Conservation (phyloP, 2,113 vertebrate genomes). For the Dromiciops gliroides region DNA sequence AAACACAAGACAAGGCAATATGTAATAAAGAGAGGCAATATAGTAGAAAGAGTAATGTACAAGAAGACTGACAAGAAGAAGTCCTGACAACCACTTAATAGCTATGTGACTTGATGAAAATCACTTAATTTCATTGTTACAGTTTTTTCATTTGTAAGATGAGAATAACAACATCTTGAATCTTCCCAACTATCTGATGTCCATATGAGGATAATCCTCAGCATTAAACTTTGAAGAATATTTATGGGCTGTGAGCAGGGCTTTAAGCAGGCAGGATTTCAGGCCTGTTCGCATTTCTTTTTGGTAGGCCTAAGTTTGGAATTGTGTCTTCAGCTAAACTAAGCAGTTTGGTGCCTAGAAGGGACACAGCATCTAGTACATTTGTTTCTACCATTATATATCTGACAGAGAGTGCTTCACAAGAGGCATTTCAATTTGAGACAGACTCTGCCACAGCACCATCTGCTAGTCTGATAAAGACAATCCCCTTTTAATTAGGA, state of each 20-base stretch:
- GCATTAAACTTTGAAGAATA: background rate
- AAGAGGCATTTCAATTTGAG: slow-evolving; percentile 7
- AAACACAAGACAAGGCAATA: background rate
- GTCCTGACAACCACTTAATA: background rate
- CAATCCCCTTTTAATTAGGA: slow-evolving; percentile 60
- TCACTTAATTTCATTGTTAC: background rate
- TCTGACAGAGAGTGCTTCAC: slow-evolving; percentile 24
- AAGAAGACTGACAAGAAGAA: background rate
- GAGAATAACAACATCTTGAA: background rate
- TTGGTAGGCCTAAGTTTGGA: background rate
- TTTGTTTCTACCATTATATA: slow-evolving; percentile 40
- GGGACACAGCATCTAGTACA: background rate
- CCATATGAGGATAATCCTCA: background rate
- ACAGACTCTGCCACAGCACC: slow-evolving; percentile 20
- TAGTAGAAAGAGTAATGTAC: background rate
- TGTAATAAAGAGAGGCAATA: background rate
- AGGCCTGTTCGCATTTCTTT: background rate
- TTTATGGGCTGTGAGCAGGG: background rate
- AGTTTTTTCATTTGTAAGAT: background rate
- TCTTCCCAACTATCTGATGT: background rate
- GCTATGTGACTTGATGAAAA: background rate
- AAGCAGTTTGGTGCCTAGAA: background rate
- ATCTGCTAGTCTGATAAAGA: slow-evolving; percentile 51
- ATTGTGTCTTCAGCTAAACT: background rate
- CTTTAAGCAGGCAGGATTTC: background rate